Conservation (phyloP, 2,113 vertebrate genomes). For the Actinemys pallida region DNA sequence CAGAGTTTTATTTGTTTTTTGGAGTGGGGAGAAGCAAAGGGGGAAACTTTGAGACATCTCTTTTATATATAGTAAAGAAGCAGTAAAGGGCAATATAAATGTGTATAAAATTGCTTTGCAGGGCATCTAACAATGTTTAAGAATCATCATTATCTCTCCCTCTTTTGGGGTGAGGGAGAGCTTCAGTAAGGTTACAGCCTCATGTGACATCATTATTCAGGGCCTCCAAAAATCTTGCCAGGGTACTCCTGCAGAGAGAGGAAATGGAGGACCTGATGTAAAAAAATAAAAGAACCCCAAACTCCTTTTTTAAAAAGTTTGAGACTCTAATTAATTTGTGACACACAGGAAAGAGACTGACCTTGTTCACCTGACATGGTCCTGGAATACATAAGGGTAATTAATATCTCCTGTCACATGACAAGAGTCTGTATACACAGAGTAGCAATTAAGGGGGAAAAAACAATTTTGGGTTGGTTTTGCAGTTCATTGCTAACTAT, state of each 20-base stretch:
- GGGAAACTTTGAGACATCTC: neutral
- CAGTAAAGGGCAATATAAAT: neutral
- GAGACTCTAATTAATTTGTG: neutral
- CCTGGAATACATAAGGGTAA: neutral
- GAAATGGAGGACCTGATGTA: neutral
- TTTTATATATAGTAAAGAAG: neutral
- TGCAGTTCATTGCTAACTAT: neutral
- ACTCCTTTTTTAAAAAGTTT: neutral
- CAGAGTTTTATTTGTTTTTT: accelerated
- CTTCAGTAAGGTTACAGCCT: neutral
- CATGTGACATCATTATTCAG: neutral
- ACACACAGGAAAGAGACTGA: neutral
- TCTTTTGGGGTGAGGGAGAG: neutral
- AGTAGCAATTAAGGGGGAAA: neutral
- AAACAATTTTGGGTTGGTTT: neutral
- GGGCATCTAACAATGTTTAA: neutral
- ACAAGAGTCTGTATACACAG: neutral
- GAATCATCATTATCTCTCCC: neutral
- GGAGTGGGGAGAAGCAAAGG: neutral
- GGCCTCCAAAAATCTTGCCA: neutral
- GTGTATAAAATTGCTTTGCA: neutral
- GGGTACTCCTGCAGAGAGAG: neutral
- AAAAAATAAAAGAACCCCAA: neutral
- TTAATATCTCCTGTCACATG: neutral
- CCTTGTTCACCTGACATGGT: neutral